Evolutionary conservation across 2,888 invertebrate species (phyloP), one percentile per base, ranked within the genome.

Genomic region (Pseudococcus jackbeardsleyi): DNA sequence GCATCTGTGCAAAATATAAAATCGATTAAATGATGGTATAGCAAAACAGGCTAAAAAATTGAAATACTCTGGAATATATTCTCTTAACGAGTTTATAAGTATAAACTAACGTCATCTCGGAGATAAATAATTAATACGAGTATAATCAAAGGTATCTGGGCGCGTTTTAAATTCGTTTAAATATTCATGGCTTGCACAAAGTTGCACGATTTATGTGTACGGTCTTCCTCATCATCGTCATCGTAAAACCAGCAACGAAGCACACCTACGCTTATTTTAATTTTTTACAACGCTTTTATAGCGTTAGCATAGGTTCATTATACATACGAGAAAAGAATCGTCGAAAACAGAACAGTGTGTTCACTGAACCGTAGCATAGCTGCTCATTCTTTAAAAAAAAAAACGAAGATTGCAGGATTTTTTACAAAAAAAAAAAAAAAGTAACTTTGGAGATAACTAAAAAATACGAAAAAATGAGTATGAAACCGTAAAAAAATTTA

Each of bases 1-100:
- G 92, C 95, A 95, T 90, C 95, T 88, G 82, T n/a, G 8, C 42
- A 59, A 59, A 42, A 59, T 59, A 15, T 3, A 12, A 15, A 50
- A 4, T 15, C 0, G 48, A 50, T 50, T 50, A 50, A n/a, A n/a
- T 3, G n/a, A 50, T 50, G n/a, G 4, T 15, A n/a, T 0, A 6
- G 59, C 11, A 3, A 22, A 59, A 59, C 19, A 4, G 64, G 42
- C 8, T 42, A 22, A 64, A 54, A 54, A 54, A n/a, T 50, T 12
- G 11, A 59, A 59, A 22, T 22, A 64, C 22, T 19, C 19, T 22
- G 11, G 7, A 64, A 64, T 11, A 5, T 22, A 22, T 22, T 12
- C 6, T 59, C 59, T 12, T 54, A 64, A 22, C 64, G 22, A 19
- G 22, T 64, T 64, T 22, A 64, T 9, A 64, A 50, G n/a, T 19